A percentile compares a stretch with the other conserved stretches of the same genome.
phyloP scores from a whole-genome alignment of 2,888 invertebrate species.

The Caenorhabditis sp. region DNA sequence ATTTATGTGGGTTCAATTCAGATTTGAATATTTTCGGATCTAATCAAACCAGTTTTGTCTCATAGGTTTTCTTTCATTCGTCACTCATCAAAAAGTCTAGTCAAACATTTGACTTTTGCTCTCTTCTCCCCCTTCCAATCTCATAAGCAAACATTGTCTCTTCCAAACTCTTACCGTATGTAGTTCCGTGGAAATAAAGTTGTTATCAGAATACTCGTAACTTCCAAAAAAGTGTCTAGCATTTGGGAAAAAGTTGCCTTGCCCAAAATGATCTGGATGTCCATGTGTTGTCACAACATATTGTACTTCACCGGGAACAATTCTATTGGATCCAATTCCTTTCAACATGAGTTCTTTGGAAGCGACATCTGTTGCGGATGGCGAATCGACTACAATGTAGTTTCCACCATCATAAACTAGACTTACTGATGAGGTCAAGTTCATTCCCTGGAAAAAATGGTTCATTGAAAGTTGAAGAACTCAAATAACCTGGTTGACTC shows the following conservation, averaged over 20 bases:
- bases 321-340: conserved; percentile 45
- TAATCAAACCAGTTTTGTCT: too few species aligned
- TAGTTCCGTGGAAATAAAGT: conserved; percentile 57
- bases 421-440: conserved; percentile 58
- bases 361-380: conserved; percentile 60
- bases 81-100: too few species aligned
- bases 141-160: background rate
- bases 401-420: conserved; percentile 62
- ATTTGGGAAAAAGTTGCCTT: conserved; percentile 65
- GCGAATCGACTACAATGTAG: conserved; percentile 64
- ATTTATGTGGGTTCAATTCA: too few species aligned
- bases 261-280: conserved; percentile 65
- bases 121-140: too few species aligned
- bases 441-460: conserved; percentile 41
- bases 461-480: too few species aligned
- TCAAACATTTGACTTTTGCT: background rate
- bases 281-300: conserved; percentile 64
- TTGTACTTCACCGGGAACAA: conserved; percentile 60
- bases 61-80: too few species aligned
- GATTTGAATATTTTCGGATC: too few species aligned
- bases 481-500: conserved; percentile 53
- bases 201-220: conserved; percentile 62
- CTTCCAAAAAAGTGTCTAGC: conserved; percentile 66
- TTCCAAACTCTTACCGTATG: conserved; percentile 28
- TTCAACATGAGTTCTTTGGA: conserved; percentile 61